These are phyloP conservation scores for Tetraneura akinire DNA, from an alignment of 1,140 invertebrate species.

Conservation along the genomic window DNA sequence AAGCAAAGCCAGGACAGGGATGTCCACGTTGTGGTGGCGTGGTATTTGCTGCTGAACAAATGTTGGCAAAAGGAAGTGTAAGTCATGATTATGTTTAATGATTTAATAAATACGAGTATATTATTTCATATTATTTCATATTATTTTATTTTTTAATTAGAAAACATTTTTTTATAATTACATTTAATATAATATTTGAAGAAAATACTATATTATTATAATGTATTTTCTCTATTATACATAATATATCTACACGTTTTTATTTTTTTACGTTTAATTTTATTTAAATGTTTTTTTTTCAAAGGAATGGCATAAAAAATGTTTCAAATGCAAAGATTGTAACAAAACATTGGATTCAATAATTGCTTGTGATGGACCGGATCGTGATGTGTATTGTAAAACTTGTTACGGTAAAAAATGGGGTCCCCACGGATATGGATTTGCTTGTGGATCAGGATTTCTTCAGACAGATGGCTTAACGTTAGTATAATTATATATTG, in stretches of 20 bases:
- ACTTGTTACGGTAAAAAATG: constrained; percentile 90
- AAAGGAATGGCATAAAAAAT: constrained; percentile 95
- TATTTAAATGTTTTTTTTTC: background rate
- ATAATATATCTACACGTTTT: too few species aligned
- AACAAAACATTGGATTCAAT: constrained; percentile 90
- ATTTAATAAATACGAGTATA: too few species aligned
- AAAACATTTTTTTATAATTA: too few species aligned
- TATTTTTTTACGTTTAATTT: too few species aligned
- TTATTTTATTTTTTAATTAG: too few species aligned
- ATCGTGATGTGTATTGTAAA: constrained; percentile 89
- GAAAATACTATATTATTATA: too few species aligned
- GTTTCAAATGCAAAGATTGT: constrained; percentile 95
- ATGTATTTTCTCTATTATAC: too few species aligned
- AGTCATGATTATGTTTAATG: too few species aligned
- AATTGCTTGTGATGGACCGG: constrained; percentile 87
- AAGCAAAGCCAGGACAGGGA: constrained; percentile 79
- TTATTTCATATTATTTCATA: too few species aligned
- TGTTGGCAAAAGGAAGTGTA: constrained; percentile 65
- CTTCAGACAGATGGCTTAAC: constrained; percentile 84
- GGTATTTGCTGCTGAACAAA: constrained; percentile 88
- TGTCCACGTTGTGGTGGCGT: constrained; percentile 87
- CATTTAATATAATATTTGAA: too few species aligned
- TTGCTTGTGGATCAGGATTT: constrained; percentile 91
- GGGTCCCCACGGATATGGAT: constrained; percentile 93
- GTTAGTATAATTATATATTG: constrained; percentile 63